Evolutionary conservation across 2,797 vertebrate species (phyloP), one percentile per base, ranked within the genome.

Genomic region (Sebastes reedi): DNA sequence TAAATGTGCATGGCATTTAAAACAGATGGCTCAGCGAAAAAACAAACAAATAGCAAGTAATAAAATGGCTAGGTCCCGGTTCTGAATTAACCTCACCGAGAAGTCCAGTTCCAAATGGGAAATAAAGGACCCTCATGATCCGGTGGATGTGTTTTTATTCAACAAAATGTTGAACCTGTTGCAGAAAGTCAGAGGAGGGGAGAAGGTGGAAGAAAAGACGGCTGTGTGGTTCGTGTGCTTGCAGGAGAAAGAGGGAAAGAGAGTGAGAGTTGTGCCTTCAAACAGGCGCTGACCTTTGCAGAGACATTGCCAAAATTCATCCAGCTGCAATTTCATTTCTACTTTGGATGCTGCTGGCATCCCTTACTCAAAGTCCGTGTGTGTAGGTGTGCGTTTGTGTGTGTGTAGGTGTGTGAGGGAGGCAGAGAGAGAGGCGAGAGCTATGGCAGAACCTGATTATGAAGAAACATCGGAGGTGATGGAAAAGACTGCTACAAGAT

Each of bases 401-500:
- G 12, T 6, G 58, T 11, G 72, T 5, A n/a, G 7, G 65, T 5
- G 34, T 9, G 22, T 24, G 7, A 14, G 3, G 29, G 14, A 46
- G n/a, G 24, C 9, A 32, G 34, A 22, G 36, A 74, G 36, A 27
- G 62, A 69, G 10, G 10, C 1, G 4, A 50, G 22, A 61, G 20
- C 11, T 69, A 25, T 69, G 74, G 69, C 68, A 79, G 36, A 84
- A 84, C 72, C 61, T 75, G 68, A 84, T 80, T 82, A 81, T 66
- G 24, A 72, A 81, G 77, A 84, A 83, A 84, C 73, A 80, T 30
- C 68, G 58, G 50, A 79, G 67, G 42, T 87, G 80, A 89, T 83
- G 71, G 89, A 89, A 83, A 84, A 72, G 83, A 67, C 80, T 71
- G 78, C 54, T 68, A 56, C 30, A 67, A 74, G 60, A 90, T 82